Base-by-base conservation (phyloP, 2,113 vertebrate genomes). In the Antennarius striatus region DNA sequence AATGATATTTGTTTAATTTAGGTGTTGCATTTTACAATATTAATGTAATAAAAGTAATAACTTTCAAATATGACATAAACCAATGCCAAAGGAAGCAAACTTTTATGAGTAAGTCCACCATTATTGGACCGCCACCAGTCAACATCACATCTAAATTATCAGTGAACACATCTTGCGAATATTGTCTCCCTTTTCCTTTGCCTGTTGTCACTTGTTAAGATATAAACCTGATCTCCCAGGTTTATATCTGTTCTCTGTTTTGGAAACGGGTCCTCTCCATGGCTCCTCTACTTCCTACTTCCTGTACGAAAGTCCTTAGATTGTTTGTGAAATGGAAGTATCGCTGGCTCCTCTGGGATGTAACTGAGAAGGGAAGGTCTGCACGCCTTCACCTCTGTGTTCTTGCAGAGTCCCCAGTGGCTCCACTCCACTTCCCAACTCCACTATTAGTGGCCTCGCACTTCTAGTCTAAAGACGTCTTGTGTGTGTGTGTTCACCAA, bases 301-400 rank as follows among this genome's bases (percentile, higher is more conserved):
- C 80, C 78, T 75, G 71, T 59, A 1, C 59, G 32, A 73, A 66
- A 56, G 77, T 84, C 80, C 84, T 85, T 85, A 72, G 77, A 65
- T 88, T 89, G 87, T 90, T 90, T 89, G 87, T 88, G 87, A 90
- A 88, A 90, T 87, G 73, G 77, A 85, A 90, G 88, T 85, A 81
- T 77, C 13, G 4, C 47, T 48, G 77, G 51, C 62, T 79, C 89
- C 85, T 66, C 51, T 78, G 85, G 87, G 87, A 90, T 6, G 78
- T 85, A 86, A 86, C 66, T 5, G 81, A 83, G 83, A 80, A 69
- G 75, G 59, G 69, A 60, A 75, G 83, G 88, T 82, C 84, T 77
- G 78, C 1, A 62, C 84, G 79, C 74, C 84, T 74, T 85, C 86
- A 85, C 86, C 82, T 84, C 79, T 56, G 59, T 83, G 86, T 84